Evolutionary conservation across 1,140 invertebrate species (phyloP).

Genomic region (Trichonephila clavipes): DNA sequence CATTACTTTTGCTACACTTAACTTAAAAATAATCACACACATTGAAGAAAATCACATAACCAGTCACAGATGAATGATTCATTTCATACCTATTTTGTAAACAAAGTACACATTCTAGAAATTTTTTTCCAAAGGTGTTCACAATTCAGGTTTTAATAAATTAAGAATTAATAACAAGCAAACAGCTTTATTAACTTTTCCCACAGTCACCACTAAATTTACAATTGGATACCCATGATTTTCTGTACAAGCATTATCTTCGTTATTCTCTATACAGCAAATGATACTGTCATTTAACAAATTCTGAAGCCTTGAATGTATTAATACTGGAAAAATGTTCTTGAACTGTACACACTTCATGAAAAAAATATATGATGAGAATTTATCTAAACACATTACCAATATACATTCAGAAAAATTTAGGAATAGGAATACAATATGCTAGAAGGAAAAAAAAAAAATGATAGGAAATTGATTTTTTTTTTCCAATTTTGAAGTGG

Average conservation of each 20-base stretch:
- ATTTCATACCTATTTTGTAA: too few relatives aligned
- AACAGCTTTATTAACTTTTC: slow-evolving; percentile 56
- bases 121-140: background rate
- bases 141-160: background rate
- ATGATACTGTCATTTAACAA: slow-evolving; percentile 40
- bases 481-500: background rate
- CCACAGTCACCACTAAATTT: slow-evolving; percentile 45
- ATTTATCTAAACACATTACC: slow-evolving; percentile 43
- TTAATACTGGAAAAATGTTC: slow-evolving; percentile 52
- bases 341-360: slow-evolving; percentile 31
- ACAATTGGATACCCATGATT: slow-evolving; percentile 64
- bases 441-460: background rate
- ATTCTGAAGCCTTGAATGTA: background rate
- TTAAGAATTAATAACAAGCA: slow-evolving; percentile 35
- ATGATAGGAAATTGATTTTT: background rate
- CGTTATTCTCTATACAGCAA: slow-evolving; percentile 37
- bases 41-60: background rate
- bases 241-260: slow-evolving; percentile 62
- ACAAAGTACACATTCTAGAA: background rate
- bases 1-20: background rate
- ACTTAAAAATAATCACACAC: slow-evolving; percentile 13
- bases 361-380: slow-evolving; percentile 43
- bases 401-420: slow-evolving; percentile 51
- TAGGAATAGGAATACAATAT: slow-evolving; percentile 1
- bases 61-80: background rate